These are phyloP conservation scores for Diarsia brunnea DNA, from an alignment of 2,888 invertebrate species.

Conservation along the genomic window DNA sequence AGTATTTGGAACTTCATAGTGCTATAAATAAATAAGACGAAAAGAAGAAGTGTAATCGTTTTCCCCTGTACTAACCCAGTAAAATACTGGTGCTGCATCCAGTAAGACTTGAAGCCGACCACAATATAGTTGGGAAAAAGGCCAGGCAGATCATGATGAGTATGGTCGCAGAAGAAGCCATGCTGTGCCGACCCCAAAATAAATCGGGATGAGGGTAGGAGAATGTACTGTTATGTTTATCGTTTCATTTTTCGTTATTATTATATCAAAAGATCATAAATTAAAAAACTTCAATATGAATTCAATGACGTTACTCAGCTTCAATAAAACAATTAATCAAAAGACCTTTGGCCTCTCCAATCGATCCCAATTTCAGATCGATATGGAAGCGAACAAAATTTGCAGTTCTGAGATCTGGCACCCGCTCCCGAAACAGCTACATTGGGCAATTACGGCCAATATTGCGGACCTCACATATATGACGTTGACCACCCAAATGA, in stretches of 20 bases:
- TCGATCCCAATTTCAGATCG: slow-evolving; percentile 68
- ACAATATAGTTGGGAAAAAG: too few relatives aligned
- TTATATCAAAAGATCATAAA: not conserved
- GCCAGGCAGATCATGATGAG: too few relatives aligned
- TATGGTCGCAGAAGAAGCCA: not conserved
- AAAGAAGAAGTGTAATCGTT: too few relatives aligned
- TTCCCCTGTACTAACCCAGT: too few relatives aligned
- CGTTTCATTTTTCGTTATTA: not conserved
- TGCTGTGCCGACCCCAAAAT: not conserved
- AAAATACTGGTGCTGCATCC: too few relatives aligned
- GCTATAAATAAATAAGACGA: not conserved
- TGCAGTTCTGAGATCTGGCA: slow-evolving; percentile 44
- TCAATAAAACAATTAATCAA: slow-evolving; percentile 44
- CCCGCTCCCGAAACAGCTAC: slow-evolving; percentile 73
- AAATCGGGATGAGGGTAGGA: not conserved
- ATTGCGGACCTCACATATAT: slow-evolving; percentile 74
- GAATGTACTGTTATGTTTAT: too few relatives aligned
- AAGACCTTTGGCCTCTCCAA: slow-evolving; percentile 54
- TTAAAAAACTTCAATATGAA: slow-evolving; percentile 14
- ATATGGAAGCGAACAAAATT: slow-evolving; percentile 58
- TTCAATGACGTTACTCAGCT: slow-evolving; percentile 27
- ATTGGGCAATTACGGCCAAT: slow-evolving; percentile 87
- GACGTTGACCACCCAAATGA: slow-evolving; percentile 43
- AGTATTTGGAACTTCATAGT: not conserved
- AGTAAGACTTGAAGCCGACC: too few relatives aligned